phyloP scores from a whole-genome alignment of 92 coral and sea anemone species.

The Nematostella vectensis region DNA sequence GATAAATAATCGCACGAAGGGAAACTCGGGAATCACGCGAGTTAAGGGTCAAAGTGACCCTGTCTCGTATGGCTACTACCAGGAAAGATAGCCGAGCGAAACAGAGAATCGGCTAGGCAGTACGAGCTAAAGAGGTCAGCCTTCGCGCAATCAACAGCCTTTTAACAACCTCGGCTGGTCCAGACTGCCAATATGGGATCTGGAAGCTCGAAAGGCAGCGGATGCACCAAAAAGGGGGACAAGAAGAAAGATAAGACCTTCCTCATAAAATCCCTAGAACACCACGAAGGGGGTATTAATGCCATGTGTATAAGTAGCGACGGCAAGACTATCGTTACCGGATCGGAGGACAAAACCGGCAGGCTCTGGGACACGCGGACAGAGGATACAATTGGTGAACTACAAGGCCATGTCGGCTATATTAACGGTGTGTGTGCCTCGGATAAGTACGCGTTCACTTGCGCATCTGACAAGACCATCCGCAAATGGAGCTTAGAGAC shows the following conservation, averaged over 20 bases:
- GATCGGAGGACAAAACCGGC: slow-evolving; percentile 86
- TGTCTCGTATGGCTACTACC: no score
- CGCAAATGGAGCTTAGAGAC: slow-evolving; percentile 89
- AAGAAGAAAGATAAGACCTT: slow-evolving; percentile 37
- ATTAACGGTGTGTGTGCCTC: slow-evolving; percentile 71
- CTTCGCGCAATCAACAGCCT: no score
- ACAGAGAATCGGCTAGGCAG: no score
- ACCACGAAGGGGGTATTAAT: slow-evolving; percentile 66
- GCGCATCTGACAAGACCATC: slow-evolving; percentile 84
- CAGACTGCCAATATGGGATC: slow-evolving; percentile 83
- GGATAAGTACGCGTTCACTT: slow-evolving; percentile 73
- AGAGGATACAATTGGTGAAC: slow-evolving; percentile 68
- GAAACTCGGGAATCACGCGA: no score
- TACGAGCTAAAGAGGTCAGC: no score
- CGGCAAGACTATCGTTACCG: slow-evolving; percentile 73
- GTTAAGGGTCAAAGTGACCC: no score
- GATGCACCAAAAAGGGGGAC: slow-evolving; percentile 1
- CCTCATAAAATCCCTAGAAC: slow-evolving; percentile 43
- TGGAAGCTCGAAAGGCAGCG: slow-evolving; percentile 67
- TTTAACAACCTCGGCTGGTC: no score
- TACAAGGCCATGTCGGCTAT: slow-evolving; percentile 73
- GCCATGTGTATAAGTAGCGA: slow-evolving; percentile 73
- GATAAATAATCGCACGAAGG: no score
- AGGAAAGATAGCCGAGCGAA: no score
- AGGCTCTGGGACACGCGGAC: slow-evolving; percentile 89